phyloP scores from a whole-genome alignment of 1,140 invertebrate genomes.

The Drosophila quadrilineata region DNA sequence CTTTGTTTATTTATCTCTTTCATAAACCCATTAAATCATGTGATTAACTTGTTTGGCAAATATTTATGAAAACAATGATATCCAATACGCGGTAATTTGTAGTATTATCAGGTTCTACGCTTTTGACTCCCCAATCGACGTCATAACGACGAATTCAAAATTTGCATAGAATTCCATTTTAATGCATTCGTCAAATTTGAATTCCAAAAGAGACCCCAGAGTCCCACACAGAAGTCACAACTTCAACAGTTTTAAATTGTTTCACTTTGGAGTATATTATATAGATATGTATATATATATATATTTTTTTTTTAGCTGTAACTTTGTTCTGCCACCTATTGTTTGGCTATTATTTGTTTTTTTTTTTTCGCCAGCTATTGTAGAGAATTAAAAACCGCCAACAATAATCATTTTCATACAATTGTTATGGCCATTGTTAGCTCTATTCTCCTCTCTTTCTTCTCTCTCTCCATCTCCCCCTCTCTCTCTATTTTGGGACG shows the following conservation, averaged over 20 bases:
- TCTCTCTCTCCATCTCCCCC: no score
- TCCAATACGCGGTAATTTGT: conserved; percentile 17
- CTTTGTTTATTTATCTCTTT: no score
- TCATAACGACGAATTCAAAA: conserved; percentile 9
- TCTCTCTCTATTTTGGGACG: conserved; percentile 26
- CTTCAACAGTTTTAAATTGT: conserved; percentile 54
- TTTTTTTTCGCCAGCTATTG: conserved; percentile 13
- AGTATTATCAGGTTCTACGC: background rate
- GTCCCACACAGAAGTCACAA: conserved; percentile 55
- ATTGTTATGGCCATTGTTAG: conserved; percentile 38
- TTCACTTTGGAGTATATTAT: no score
- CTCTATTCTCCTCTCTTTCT: conserved; percentile 10
- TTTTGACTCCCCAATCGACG: background rate
- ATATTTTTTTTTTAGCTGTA: conserved; percentile 27
- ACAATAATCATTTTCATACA: conserved; percentile 42
- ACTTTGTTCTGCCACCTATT: conserved; percentile 37
- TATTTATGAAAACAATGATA: background rate
- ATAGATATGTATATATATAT: no score
- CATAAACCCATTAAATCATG: no score
- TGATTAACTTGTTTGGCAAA: background rate
- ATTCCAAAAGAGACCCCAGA: conserved; percentile 13
- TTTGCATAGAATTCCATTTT: conserved; percentile 29
- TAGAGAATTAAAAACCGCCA: conserved; percentile 5
- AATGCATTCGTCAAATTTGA: conserved; percentile 7
- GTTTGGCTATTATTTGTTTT: background rate